Percentiles rank a stretch among this genome's conserved stretches.
These are phyloP conservation scores for Pygmarrhopalites habei DNA, from an alignment of 1,140 invertebrate species.

Conservation along the genomic window DNA sequence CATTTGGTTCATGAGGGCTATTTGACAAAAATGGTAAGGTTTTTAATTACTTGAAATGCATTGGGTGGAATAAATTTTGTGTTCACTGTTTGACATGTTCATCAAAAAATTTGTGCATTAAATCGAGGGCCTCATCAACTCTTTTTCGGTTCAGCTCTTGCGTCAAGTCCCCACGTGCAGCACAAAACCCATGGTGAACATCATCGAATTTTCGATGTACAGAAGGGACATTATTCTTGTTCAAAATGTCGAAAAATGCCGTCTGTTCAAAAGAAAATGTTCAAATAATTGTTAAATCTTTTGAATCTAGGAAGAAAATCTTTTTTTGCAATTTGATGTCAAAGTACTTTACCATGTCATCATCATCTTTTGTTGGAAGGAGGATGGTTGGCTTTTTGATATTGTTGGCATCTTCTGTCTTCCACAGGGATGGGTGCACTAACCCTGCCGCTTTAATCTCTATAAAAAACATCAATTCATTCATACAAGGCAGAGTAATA, in stretches of 20 bases:
- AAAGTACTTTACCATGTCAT: slow-evolving; percentile 28
- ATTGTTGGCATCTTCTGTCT: slow-evolving; percentile 15
- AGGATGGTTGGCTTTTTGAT: slow-evolving; percentile 28
- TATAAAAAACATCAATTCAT: too few species aligned
- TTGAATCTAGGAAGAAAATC: too few species aligned
- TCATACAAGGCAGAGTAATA: too few species aligned
- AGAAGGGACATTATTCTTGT: slow-evolving; percentile 8
- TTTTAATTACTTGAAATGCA: not conserved
- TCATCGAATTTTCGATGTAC: slow-evolving; percentile 25
- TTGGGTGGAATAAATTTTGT: not conserved
- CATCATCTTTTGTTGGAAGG: slow-evolving; percentile 24
- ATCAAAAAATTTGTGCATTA: slow-evolving; percentile 3
- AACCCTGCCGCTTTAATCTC: slow-evolving; percentile 28
- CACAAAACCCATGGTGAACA: slow-evolving; percentile 30
- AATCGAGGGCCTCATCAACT: slow-evolving; percentile 19
- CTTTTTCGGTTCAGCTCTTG: slow-evolving; percentile 12
- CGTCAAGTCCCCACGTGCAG: slow-evolving; percentile 20
- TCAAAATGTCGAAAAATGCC: slow-evolving; percentile 19
- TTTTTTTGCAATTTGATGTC: not conserved
- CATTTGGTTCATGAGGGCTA: too few species aligned
- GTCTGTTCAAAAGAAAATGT: too few species aligned
- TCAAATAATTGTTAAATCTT: too few species aligned
- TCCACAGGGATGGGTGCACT: slow-evolving; percentile 30
- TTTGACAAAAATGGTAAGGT: too few species aligned
- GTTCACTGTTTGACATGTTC: slow-evolving; percentile 8